Conservation (phyloP, 2,888 invertebrate species). For the Acanthosepion lycidas region DNA sequence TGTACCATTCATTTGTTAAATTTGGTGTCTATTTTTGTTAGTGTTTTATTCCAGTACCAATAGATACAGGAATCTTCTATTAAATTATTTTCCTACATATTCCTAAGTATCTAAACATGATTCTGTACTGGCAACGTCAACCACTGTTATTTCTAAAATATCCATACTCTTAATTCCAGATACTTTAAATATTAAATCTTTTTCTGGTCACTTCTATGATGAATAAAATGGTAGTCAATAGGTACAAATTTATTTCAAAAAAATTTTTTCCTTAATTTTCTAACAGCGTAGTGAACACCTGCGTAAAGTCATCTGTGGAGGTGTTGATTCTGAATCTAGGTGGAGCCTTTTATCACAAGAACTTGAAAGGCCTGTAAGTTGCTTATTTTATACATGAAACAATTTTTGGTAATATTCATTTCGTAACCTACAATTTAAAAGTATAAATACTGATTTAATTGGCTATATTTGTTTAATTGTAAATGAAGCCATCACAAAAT, state of each 20-base stretch:
- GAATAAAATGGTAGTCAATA: no score
- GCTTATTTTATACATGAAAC: background rate
- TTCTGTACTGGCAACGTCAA: no score
- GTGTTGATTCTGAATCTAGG: conserved; percentile 13
- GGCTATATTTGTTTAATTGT: no score
- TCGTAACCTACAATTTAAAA: no score
- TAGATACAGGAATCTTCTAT: background rate
- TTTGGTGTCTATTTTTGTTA: no score
- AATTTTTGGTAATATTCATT: background rate
- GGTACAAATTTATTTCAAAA: background rate
- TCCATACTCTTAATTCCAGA: no score
- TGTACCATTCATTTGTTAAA: background rate
- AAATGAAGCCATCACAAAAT: background rate
- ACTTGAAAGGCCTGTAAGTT: conserved; percentile 39
- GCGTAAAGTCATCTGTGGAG: background rate
- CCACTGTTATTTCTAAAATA: no score
- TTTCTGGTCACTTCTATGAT: no score
- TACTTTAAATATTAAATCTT: no score
- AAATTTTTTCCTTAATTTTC: conserved; percentile 14
- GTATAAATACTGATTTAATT: no score
- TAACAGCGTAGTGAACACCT: conserved; percentile 3
- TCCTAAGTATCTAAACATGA: no score
- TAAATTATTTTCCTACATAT: background rate
- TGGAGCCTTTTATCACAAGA: background rate
- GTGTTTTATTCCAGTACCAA: no score